Conservation (phyloP, 2,888 invertebrate genomes). For the Eugnorisma glareosa region DNA sequence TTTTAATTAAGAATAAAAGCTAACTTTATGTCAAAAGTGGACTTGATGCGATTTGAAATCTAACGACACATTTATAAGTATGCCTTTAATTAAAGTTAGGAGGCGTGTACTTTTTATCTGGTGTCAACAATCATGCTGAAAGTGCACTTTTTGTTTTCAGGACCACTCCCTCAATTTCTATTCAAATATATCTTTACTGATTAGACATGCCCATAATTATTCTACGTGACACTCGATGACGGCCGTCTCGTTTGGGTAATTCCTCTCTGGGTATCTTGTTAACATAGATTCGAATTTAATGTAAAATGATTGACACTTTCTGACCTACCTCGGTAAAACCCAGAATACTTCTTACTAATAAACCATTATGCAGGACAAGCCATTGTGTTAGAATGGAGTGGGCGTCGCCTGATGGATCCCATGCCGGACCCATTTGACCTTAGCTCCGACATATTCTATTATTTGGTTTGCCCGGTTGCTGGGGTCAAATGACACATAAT, state of each 20-base stretch:
- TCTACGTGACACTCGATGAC: background rate
- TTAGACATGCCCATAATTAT: background rate
- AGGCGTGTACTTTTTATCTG: background rate
- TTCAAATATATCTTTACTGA: background rate
- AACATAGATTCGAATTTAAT: slow-evolving; percentile 18
- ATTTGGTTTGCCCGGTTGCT: slow-evolving; percentile 37
- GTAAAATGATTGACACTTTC: background rate
- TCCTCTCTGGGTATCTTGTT: background rate
- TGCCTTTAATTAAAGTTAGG: too few relatives aligned
- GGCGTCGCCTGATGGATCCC: slow-evolving; percentile 26
- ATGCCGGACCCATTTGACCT: slow-evolving; percentile 32
- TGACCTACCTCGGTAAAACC: background rate
- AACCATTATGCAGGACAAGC: slow-evolving; percentile 2
- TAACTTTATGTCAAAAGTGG: slow-evolving; percentile 22
- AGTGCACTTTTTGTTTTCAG: background rate
- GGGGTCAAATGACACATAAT: slow-evolving; percentile 48
- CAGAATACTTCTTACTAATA: slow-evolving; percentile 12
- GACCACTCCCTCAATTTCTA: background rate
- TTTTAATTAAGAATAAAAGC: too few relatives aligned
- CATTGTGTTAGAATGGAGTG: slow-evolving; percentile 22
- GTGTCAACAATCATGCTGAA: background rate
- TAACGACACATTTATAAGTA: too few relatives aligned
- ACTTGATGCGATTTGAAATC: slow-evolving; percentile 8
- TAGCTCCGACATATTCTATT: slow-evolving; percentile 38
- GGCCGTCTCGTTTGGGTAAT: background rate